A percentile compares a stretch with the other conserved stretches of the same genome.
Evolutionary conservation across 1,140 invertebrate species (phyloP).

Genomic region (Drosophila jambulina): DNA sequence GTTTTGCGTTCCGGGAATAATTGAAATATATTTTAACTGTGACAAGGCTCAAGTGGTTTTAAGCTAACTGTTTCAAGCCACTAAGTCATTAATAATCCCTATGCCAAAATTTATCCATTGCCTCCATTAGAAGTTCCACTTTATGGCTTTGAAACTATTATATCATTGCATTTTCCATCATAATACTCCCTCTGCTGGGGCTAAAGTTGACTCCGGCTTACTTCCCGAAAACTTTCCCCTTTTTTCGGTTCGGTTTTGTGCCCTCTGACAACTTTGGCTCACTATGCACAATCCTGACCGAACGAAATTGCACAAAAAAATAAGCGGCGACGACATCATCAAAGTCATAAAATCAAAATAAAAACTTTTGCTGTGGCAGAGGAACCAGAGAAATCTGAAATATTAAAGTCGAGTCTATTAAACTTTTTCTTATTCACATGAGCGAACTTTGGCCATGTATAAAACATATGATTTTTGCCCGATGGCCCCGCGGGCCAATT

Average conservation of each 20-base stretch:
- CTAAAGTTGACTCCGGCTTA: conserved; percentile 14
- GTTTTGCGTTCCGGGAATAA: background rate
- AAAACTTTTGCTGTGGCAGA: conserved; percentile 53
- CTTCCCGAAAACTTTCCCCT: conserved; percentile 25
- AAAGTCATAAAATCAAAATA: conserved; percentile 77
- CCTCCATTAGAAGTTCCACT: conserved; percentile 4
- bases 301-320: conserved; percentile 39
- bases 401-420: conserved; percentile 78
- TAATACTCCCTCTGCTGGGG: conserved; percentile 14
- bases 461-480: conserved; percentile 82
- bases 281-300: conserved; percentile 4
- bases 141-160: conserved; percentile 24
- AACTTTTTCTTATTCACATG: conserved; percentile 54
- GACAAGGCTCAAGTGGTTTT: background rate
- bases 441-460: conserved; percentile 70
- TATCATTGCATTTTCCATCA: conserved; percentile 42
- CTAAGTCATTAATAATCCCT: background rate
- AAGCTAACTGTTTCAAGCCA: background rate
- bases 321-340: conserved; percentile 48
- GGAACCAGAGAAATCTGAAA: conserved; percentile 41
- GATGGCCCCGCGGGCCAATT: conserved; percentile 79
- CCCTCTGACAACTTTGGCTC: conserved; percentile 37
- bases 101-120: conserved; percentile 12
- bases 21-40: conserved; percentile 17
- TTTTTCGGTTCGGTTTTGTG: conserved; percentile 12